Percentiles rank a stretch among this genome's conserved stretches.
Conservation (phyloP, 2,113 vertebrate genomes). For the Pimephales promelas region DNA sequence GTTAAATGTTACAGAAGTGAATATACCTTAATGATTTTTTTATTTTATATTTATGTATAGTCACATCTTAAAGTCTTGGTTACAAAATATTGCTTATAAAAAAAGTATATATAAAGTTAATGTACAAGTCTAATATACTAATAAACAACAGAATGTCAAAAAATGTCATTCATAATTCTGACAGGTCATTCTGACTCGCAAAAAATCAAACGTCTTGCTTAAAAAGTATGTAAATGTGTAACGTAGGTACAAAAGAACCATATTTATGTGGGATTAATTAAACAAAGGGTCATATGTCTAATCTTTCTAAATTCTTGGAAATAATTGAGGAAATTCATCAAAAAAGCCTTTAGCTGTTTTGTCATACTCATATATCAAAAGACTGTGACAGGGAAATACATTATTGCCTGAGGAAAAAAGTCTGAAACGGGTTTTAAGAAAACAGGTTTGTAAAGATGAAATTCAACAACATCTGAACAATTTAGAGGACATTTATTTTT, state of each 20-base stretch:
- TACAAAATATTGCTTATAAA: background rate
- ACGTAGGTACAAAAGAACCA: background rate
- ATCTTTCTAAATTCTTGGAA: background rate
- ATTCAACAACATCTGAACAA: background rate
- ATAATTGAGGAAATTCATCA: background rate
- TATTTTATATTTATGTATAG: background rate
- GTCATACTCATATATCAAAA: background rate
- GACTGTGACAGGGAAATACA: background rate
- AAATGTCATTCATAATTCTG: too few species aligned
- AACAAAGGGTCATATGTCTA: background rate
- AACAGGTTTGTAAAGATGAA: background rate
- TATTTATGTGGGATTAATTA: background rate
- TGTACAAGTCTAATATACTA: background rate
- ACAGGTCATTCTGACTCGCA: background rate
- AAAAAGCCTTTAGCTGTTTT: background rate
- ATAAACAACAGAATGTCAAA: background rate
- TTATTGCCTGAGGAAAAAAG: background rate
- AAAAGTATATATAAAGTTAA: background rate
- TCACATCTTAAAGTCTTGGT: background rate
- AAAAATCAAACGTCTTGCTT: background rate
- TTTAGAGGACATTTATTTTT: background rate
- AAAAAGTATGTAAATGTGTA: background rate
- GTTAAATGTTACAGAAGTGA: background rate
- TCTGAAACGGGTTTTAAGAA: background rate
- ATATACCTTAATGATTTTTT: background rate